Evolutionary conservation across 2,113 vertebrate genomes (phyloP), one percentile per base, ranked within the genome.

Genomic region (Podarcis muralis): DNA sequence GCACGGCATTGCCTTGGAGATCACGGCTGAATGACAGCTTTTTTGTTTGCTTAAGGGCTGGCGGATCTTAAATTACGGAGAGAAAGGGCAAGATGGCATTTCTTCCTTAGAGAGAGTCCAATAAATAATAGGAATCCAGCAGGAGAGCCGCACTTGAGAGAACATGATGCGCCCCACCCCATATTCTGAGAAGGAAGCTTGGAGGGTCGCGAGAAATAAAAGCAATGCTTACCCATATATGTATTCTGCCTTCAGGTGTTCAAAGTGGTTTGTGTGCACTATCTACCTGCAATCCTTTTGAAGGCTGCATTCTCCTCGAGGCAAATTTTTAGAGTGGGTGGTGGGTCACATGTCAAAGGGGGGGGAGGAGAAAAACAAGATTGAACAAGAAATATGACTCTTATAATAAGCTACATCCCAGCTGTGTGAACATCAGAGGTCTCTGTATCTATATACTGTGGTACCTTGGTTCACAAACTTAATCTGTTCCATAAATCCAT

Each of bases 41-140:
- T 66, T 81, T 62, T 66, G 35, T 86, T 86, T 77, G 25, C 37
- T 78, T 22, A 80, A 57, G 77, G 85, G 6, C 81, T 88, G 62
- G 35, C 43, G 25, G 30, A 88, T 68, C 59, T 77, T 84, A 88
- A 69, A 83, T 88, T 27, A 77, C 59, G 6, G 65, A 35, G 62
- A 69, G 74, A 69, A 78, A 62, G 69, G n/a, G 40, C 59, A 77
- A 16, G 16, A 88, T 69, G 40, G 16, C 12, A 78, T 88, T 88
- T 78, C 62, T 84, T 35, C 40, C 81, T 27, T 3, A 27, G 81
- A 43, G 30, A 35, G 35, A 66, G 27, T 15, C 59, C 81, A 84
- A 53, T 32, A 78, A 84, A 59, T 37, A 88, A 69, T 16, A 57
- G 59, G 32, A 57, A 57, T 69, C 40, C n/a, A 12, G 9, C 16